phyloP scores from a whole-genome alignment of 2,888 invertebrate species.

The Leptinotarsa peninsularis region DNA sequence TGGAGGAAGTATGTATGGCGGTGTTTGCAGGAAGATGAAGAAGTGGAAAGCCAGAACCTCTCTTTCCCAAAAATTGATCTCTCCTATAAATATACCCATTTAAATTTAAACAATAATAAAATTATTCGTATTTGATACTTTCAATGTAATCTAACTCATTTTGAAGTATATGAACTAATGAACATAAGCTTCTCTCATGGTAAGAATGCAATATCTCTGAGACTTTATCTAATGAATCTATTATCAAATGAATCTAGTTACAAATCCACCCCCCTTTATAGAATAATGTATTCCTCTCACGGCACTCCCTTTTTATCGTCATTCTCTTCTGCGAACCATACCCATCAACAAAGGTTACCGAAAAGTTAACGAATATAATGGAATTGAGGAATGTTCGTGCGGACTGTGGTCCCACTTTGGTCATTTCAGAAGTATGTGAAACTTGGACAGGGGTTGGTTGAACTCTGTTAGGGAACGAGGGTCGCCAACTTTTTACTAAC shows the following conservation, averaged over 20 bases:
- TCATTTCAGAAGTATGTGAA: constrained; percentile 46
- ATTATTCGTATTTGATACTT: no score
- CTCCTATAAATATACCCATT: no score
- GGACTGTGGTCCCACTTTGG: constrained; percentile 37
- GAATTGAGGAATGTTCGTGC: constrained; percentile 48
- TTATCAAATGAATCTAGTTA: background rate
- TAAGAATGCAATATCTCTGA: background rate
- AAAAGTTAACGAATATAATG: constrained; percentile 30
- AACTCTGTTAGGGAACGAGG: constrained; percentile 42
- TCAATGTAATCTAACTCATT: no score
- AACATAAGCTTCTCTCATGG: no score
- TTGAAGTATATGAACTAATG: no score
- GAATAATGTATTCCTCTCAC: constrained; percentile 1
- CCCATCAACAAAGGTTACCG: constrained; percentile 17
- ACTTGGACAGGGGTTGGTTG: constrained; percentile 45
- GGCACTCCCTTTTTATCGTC: background rate
- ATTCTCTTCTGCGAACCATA: background rate
- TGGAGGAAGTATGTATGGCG: no score
- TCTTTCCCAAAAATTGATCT: no score
- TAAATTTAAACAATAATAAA: no score
- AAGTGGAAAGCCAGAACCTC: no score
- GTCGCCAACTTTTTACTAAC: constrained; percentile 44
- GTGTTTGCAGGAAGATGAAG: no score
- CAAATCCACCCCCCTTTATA: background rate
- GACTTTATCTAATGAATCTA: background rate